Conservation (phyloP, 2,888 invertebrate species). For the Phasia obesa region DNA sequence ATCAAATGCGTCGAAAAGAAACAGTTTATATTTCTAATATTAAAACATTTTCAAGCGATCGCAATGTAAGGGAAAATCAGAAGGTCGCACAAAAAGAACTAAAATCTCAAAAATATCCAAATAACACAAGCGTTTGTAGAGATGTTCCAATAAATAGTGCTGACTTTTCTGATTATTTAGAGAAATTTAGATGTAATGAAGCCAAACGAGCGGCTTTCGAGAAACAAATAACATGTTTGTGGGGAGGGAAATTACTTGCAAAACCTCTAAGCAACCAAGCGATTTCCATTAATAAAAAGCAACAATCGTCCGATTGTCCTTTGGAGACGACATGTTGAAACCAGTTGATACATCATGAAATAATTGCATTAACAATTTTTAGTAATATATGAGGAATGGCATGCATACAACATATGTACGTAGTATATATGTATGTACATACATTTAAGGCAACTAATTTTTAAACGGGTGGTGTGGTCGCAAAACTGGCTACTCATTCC, state of each 20-base stretch:
- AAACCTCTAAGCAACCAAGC: constrained; percentile 69
- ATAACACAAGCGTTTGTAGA: not conserved
- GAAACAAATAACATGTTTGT: not conserved
- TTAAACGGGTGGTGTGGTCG: too few relatives aligned
- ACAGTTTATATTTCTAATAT: constrained; percentile 56
- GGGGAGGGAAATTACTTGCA: constrained; percentile 9
- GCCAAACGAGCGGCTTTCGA: constrained; percentile 65
- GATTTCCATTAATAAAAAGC: constrained; percentile 73
- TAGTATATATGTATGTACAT: too few relatives aligned
- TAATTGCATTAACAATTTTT: not conserved
- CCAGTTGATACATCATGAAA: not conserved
- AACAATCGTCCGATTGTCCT: constrained; percentile 75
- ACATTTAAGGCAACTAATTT: too few relatives aligned
- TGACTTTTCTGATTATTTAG: constrained; percentile 75
- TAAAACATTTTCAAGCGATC: constrained; percentile 72
- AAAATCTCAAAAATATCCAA: constrained; percentile 8
- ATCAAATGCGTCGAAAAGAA: constrained; percentile 76
- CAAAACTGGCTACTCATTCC: too few relatives aligned
- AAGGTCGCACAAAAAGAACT: constrained; percentile 40
- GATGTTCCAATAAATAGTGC: constrained; percentile 52
- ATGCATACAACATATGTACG: too few relatives aligned
- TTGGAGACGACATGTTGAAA: constrained; percentile 81
- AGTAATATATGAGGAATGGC: not conserved
- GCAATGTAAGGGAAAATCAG: constrained; percentile 64
- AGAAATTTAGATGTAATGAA: constrained; percentile 75